Percentiles rank a stretch among this genome's conserved stretches.
Conservation (phyloP, 2,888 invertebrate genomes). For the Hartigia nigra region DNA sequence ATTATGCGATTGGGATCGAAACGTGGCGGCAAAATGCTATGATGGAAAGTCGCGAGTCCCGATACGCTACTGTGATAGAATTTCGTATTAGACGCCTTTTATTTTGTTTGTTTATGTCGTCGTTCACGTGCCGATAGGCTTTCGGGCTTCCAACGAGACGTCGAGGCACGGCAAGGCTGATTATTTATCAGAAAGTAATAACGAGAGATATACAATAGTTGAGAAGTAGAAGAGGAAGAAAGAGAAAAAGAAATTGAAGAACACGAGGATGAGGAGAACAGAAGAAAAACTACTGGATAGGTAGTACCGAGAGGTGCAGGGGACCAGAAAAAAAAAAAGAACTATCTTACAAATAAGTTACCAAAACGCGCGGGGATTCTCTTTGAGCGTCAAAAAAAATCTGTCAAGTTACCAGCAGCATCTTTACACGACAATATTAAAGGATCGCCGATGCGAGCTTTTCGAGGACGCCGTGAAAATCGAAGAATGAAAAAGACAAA, state of each 20-base stretch:
- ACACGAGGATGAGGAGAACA: background rate
- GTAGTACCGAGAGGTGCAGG: background rate
- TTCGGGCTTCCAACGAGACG: background rate
- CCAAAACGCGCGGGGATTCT: background rate
- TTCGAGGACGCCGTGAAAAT: background rate
- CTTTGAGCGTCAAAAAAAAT: background rate
- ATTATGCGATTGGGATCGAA: background rate
- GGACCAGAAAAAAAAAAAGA: background rate
- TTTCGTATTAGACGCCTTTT: constrained; percentile 50
- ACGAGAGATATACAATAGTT: background rate
- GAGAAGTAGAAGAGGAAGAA: background rate
- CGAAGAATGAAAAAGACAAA: background rate
- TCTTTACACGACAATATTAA: constrained; percentile 23
- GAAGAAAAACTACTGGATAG: background rate
- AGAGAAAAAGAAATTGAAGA: background rate
- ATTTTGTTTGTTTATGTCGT: constrained; percentile 23
- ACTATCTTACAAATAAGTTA: background rate
- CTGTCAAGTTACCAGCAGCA: constrained; percentile 7
- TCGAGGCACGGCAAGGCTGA: background rate
- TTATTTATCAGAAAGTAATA: background rate
- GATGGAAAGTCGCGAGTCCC: constrained; percentile 1
- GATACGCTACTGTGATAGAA: constrained; percentile 59
- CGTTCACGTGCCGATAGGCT: background rate
- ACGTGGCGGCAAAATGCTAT: background rate
- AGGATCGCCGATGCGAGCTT: background rate